Conservation (phyloP, 2,888 invertebrate species). For the Chrysodeixis includens region DNA sequence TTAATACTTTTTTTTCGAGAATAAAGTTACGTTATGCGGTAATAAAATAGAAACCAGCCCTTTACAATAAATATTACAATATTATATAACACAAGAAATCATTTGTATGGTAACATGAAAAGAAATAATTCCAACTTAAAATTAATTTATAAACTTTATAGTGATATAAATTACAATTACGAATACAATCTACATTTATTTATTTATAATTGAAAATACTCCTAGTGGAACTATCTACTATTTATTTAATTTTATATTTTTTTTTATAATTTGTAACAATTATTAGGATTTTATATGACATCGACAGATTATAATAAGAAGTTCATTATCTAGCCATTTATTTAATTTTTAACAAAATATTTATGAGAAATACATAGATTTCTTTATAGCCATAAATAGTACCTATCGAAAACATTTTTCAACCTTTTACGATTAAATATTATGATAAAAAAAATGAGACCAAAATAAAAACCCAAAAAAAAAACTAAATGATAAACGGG, state of each 20-base stretch:
- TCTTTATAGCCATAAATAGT: slow-evolving; percentile 4
- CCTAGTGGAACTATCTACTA: slow-evolving; percentile 59
- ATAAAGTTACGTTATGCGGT: not conserved
- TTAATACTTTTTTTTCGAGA: too few species aligned
- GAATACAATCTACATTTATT: slow-evolving; percentile 50
- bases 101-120: slow-evolving; percentile 36
- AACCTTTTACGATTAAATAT: not conserved
- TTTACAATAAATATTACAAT: not conserved
- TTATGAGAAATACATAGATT: not conserved
- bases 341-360: not conserved
- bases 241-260: slow-evolving; percentile 53
- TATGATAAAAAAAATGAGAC: not conserved
- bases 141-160: slow-evolving; percentile 36
- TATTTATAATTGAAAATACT: slow-evolving; percentile 59
- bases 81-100: slow-evolving; percentile 15
- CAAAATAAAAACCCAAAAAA: not conserved
- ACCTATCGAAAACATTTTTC: slow-evolving; percentile 4
- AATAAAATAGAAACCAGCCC: slow-evolving; percentile 1
- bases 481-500: not conserved
- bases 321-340: slow-evolving; percentile 7
- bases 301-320: slow-evolving; percentile 29
- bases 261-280: slow-evolving; percentile 50
- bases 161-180: slow-evolving; percentile 46
- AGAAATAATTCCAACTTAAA: slow-evolving; percentile 33
- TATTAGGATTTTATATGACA: slow-evolving; percentile 38